A percentile compares a stretch with the other conserved stretches of the same genome.
phyloP scores from a whole-genome alignment of 2,888 invertebrate genomes.

The Germaria angustata region DNA sequence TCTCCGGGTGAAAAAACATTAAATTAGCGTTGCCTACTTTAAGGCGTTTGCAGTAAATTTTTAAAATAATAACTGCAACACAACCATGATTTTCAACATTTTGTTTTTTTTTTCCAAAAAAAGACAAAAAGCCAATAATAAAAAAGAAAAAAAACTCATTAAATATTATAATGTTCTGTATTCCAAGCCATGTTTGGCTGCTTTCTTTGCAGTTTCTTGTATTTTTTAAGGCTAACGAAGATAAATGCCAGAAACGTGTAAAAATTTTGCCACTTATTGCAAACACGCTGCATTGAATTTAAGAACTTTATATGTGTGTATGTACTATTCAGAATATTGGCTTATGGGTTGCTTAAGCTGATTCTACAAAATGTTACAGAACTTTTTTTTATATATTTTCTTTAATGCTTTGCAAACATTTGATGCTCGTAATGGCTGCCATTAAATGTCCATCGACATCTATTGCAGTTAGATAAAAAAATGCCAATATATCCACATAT shows the following conservation, averaged over 20 bases:
- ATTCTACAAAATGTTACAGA: background rate
- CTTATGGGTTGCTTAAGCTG: conserved; percentile 14
- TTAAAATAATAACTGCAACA: background rate
- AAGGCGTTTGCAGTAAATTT: background rate
- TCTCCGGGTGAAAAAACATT: no score
- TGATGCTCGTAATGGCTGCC: conserved; percentile 63
- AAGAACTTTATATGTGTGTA: background rate
- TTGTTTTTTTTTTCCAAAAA: no score
- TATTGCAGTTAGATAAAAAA: conserved; percentile 54
- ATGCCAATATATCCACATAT: conserved; percentile 46
- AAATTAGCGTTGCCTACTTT: conserved; percentile 22
- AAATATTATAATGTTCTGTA: conserved; percentile 40
- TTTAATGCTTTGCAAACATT: conserved; percentile 40
- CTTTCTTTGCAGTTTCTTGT: conserved; percentile 1
- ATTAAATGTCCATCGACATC: conserved; percentile 67
- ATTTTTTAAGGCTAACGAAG: conserved; percentile 58
- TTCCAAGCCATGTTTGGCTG: background rate
- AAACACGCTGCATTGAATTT: conserved; percentile 37
- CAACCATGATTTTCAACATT: background rate
- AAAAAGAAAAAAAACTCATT: conserved; percentile 35
- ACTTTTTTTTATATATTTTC: background rate
- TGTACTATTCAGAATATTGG: background rate
- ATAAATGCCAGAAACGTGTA: conserved; percentile 62
- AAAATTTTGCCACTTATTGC: conserved; percentile 51
- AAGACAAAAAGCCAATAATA: background rate